These are phyloP conservation scores for Orientallactaga sibirica DNA, from an alignment of 2,797 vertebrate species.

Conservation along the genomic window DNA sequence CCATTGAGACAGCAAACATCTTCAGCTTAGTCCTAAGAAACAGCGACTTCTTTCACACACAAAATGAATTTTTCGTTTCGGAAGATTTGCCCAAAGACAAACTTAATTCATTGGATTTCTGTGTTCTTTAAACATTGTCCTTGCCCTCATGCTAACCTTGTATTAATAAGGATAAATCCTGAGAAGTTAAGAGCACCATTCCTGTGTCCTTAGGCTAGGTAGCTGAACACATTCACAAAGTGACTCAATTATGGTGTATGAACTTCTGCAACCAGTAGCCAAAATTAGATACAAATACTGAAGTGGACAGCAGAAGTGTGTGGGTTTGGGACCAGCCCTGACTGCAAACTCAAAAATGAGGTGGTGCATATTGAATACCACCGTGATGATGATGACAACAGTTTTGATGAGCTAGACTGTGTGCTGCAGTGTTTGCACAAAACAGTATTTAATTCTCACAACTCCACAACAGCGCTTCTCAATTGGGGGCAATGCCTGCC, in stretches of 20 bases:
- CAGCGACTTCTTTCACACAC: not conserved
- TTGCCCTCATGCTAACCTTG: not conserved
- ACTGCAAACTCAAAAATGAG: not conserved
- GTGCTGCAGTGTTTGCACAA: not conserved
- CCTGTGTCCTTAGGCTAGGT: not conserved
- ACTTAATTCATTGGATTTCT: conserved; percentile 4
- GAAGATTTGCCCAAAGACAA: not conserved
- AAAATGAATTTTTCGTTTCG: not conserved
- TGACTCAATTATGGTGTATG: not conserved
- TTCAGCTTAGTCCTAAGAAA: not conserved
- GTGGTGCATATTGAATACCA: not conserved
- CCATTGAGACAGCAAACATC: not conserved
- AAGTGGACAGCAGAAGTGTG: not conserved
- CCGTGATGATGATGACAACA: not conserved
- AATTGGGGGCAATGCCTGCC: accelerated
- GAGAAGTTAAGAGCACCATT: not conserved
- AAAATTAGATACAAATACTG: not conserved
- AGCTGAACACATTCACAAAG: not conserved
- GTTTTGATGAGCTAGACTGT: not conserved
- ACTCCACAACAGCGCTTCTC: not conserved
- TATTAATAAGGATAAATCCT: not conserved
- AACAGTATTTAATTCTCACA: not conserved
- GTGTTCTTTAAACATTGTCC: not conserved
- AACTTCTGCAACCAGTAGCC: not conserved
- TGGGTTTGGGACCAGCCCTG: not conserved